phyloP scores from a whole-genome alignment of 1,140 invertebrate genomes.

The Drosophila kurseongensis region DNA sequence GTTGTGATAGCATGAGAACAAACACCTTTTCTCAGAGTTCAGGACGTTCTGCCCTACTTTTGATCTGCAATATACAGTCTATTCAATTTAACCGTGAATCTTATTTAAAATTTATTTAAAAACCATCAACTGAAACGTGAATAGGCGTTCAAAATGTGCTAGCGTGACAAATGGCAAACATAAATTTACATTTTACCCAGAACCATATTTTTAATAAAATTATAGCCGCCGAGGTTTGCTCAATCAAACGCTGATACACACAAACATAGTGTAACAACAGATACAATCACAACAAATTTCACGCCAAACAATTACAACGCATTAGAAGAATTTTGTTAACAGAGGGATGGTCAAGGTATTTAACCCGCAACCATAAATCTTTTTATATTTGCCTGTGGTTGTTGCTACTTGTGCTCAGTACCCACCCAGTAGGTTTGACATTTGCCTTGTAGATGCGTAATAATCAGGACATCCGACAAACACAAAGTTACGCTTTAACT shows the following conservation, averaged over 20 bases:
- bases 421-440: slow-evolving; percentile 70
- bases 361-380: slow-evolving; percentile 68
- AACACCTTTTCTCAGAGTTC: neutral
- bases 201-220: slow-evolving; percentile 62
- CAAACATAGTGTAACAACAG: slow-evolving; percentile 62
- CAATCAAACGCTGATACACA: slow-evolving; percentile 58
- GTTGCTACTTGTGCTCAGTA: slow-evolving; percentile 29
- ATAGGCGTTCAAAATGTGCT: slow-evolving; percentile 45
- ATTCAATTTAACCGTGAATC: slow-evolving; percentile 48
- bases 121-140: slow-evolving; percentile 47
- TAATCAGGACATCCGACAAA: slow-evolving; percentile 78
- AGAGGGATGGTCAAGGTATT: slow-evolving; percentile 58
- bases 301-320: slow-evolving; percentile 72
- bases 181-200: slow-evolving; percentile 60
- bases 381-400: slow-evolving; percentile 64
- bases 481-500: slow-evolving; percentile 68
- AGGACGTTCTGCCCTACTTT: neutral
- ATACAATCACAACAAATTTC: slow-evolving; percentile 80
- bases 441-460: slow-evolving; percentile 73
- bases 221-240: slow-evolving; percentile 65
- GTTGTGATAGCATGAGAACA: slow-evolving; percentile 18
- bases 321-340: slow-evolving; percentile 58
- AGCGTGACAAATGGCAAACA: slow-evolving; percentile 58
- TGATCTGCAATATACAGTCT: neutral
- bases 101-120: slow-evolving; percentile 54